Evolutionary conservation across 2,797 vertebrate genomes (phyloP), one percentile per base, ranked within the genome.

Genomic region (Gallinago nigripennis): DNA sequence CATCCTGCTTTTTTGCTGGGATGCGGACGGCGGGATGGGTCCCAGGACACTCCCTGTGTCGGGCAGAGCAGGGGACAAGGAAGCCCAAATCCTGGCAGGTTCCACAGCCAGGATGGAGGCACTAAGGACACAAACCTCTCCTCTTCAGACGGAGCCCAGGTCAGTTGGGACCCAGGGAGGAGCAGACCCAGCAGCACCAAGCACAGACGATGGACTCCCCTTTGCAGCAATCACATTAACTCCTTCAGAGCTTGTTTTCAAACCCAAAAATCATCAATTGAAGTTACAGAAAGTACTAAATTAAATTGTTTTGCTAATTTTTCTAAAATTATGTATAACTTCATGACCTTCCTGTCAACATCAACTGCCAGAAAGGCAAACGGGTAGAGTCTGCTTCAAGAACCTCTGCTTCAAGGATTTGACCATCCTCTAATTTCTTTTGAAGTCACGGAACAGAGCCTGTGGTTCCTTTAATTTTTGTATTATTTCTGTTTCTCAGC

Each of bases 11-110:
- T 23, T 93, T 84, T 1, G 6, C 43, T 18, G 0, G 1, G 2
- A 13, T 41, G 17, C 0, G 1, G 37, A 33, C 33, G 48, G 30
- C 0, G 0, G n/a, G 35, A 45, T 76, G 1, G 33, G 33, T 50
- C 65, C 35, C 0, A 0, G n/a, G 45, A 41, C 65, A 70, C 48
- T 68, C 31, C 63, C 43, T 25, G 20, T 12, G 12, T 5, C 33
- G 13, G 27, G 60, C 50, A 75, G 31, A 53, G n/a, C 39, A 20
- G 15, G 6, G 6, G 23, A 8, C 61, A 27, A 69, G 41, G 28
- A 81, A 70, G 21, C 27, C 46, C 24, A 24, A 33, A 39, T 8
- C 24, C 71, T 4, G 0, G 45, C 20, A 11, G 0, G 6, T 45
- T 17, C 23, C 41, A 4, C 23, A 8, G 2, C 28, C 43, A 70